A percentile compares a stretch with the other conserved stretches of the same genome.
Evolutionary conservation across 2,113 vertebrate genomes (phyloP).

Genomic region (Scortum barcoo): DNA sequence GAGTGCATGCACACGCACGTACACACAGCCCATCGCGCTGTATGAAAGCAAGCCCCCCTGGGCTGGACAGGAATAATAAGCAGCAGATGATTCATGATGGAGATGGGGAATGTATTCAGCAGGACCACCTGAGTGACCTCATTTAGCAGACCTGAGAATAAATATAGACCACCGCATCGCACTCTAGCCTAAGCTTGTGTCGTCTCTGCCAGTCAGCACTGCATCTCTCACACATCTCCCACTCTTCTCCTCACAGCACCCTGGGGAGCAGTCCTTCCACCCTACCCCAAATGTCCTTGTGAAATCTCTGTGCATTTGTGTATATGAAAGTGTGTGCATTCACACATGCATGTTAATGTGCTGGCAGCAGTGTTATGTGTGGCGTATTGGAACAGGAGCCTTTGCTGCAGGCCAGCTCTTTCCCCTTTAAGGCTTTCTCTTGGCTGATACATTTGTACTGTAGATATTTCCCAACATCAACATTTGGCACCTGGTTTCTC

Average conservation of each 20-base stretch:
- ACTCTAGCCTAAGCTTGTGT: constrained; percentile 50
- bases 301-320: constrained; percentile 49
- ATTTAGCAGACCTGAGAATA: constrained; percentile 84
- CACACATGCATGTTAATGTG: constrained; percentile 51
- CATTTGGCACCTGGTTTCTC: constrained; percentile 85
- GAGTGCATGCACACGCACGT: neutral
- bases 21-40: constrained; percentile 33
- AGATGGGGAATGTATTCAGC: constrained; percentile 81
- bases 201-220: constrained; percentile 54
- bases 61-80: constrained; percentile 83
- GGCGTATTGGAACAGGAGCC: constrained; percentile 54
- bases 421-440: constrained; percentile 53
- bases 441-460: constrained; percentile 70
- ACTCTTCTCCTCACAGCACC: constrained; percentile 53
- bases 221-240: constrained; percentile 60
- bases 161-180: constrained; percentile 76
- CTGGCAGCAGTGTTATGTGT: constrained; percentile 45
- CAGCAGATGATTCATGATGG: constrained; percentile 84
- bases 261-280: constrained; percentile 48
- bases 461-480: constrained; percentile 84
- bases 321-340: constrained; percentile 23
- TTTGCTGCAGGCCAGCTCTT: constrained; percentile 53
- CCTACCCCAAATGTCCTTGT: constrained; percentile 55
- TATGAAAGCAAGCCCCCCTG: constrained; percentile 67
- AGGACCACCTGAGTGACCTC: constrained; percentile 85